Evolutionary conservation across 2,797 vertebrate genomes (phyloP).

Genomic region (Phaenicophaeus curvirostris): DNA sequence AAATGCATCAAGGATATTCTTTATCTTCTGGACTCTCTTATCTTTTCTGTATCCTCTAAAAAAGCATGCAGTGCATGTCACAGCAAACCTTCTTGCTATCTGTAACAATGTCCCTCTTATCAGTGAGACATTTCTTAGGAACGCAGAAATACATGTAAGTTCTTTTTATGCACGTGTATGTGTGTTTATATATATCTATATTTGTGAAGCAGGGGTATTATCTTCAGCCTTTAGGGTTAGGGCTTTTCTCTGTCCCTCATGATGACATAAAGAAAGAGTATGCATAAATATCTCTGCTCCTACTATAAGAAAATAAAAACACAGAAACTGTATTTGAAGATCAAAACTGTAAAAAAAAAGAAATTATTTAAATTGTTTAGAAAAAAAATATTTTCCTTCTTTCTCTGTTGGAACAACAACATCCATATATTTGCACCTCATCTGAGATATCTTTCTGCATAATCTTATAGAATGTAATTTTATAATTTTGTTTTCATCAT

Average conservation of each 20-base stretch:
- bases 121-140: background rate
- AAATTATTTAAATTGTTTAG: background rate
- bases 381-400: background rate
- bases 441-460: background rate
- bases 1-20: background rate
- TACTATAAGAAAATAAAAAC: background rate
- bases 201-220: background rate
- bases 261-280: background rate
- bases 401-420: background rate
- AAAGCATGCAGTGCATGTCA: background rate
- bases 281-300: background rate
- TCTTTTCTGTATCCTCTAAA: background rate
- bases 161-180: background rate
- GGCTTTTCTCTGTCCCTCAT: background rate
- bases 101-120: background rate
- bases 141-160: background rate
- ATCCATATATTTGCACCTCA: background rate
- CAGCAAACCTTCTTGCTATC: background rate
- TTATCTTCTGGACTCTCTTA: background rate
- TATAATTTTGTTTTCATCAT: background rate
- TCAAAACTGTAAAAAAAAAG: background rate
- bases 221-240: background rate
- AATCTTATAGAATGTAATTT: background rate
- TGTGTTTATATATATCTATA: background rate
- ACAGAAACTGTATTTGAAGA: background rate